Conservation (phyloP, 2,888 invertebrate genomes). For the Oscheius myriophilus region DNA sequence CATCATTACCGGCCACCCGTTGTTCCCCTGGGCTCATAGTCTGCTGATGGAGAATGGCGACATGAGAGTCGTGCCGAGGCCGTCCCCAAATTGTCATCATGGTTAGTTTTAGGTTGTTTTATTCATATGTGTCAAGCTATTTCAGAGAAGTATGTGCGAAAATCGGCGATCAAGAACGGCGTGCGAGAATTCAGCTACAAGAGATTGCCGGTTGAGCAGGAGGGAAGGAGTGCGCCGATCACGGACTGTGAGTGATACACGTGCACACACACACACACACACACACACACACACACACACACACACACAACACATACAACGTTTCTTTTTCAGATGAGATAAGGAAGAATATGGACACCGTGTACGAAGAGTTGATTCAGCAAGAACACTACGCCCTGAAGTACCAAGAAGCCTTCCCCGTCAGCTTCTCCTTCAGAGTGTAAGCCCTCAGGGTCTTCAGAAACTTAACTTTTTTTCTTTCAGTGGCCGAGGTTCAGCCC, state of each 20-base stretch:
- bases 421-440: neutral
- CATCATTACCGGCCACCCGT: neutral
- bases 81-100: too few species aligned
- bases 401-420: slow-evolving; percentile 8
- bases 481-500: too few species aligned
- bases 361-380: slow-evolving; percentile 23
- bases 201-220: slow-evolving; percentile 15
- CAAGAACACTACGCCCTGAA: slow-evolving; percentile 26
- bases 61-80: slow-evolving; percentile 28
- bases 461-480: too few species aligned
- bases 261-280: too few species aligned
- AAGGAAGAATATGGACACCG: slow-evolving; percentile 33
- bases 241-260: slow-evolving; percentile 20
- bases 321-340: slow-evolving; percentile 18
- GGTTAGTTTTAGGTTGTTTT: neutral
- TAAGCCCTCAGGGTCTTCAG: too few species aligned
- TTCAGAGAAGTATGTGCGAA: slow-evolving; percentile 38
- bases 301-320: too few species aligned
- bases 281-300: too few species aligned
- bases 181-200: slow-evolving; percentile 11
- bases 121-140: neutral
- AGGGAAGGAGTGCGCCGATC: slow-evolving; percentile 21
- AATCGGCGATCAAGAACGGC: slow-evolving; percentile 32
- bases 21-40: slow-evolving; percentile 35
- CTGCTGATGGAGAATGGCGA: slow-evolving; percentile 52